phyloP scores from a whole-genome alignment of 35 echinoderm and acorn worm species.

The Ophioderma brevispina region DNA sequence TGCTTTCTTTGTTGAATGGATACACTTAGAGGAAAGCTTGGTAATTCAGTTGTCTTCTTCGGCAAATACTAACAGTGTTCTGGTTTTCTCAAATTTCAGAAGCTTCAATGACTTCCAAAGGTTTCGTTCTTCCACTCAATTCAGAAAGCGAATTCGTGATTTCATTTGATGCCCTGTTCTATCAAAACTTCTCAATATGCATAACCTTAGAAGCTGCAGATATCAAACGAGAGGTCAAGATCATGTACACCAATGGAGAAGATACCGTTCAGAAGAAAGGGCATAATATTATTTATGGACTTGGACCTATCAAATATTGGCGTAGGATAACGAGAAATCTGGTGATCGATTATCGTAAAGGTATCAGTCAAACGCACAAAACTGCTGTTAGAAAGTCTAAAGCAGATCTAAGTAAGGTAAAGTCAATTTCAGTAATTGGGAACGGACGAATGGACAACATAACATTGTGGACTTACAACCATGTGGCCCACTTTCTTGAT shows the following conservation, averaged over 20 bases:
- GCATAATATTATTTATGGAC: constrained; percentile 54
- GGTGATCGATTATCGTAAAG: constrained; percentile 72
- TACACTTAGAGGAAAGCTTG: too few relatives aligned
- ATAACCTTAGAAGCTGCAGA: constrained; percentile 68
- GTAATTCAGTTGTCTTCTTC: too few relatives aligned
- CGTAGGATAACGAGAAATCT: constrained; percentile 74
- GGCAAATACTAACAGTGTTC: too few relatives aligned
- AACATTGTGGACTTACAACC: constrained; percentile 54
- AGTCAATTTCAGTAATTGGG: constrained; percentile 67
- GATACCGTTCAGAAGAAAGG: constrained; percentile 42
- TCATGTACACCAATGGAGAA: constrained; percentile 53
- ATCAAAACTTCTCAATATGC: constrained; percentile 59
- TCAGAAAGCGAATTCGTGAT: constrained; percentile 44
- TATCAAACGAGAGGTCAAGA: constrained; percentile 26
- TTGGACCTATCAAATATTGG: constrained; percentile 65
- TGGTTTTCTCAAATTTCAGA: not conserved
- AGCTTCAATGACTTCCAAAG: not conserved
- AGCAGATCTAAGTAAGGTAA: constrained; percentile 30
- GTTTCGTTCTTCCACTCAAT: not conserved
- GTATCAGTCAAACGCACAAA: constrained; percentile 53
- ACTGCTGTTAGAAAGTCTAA: constrained; percentile 42
- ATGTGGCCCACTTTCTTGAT: constrained; percentile 87
- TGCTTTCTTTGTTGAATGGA: too few relatives aligned
- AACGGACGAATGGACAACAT: constrained; percentile 80
- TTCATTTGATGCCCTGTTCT: constrained; percentile 67